phyloP scores from a whole-genome alignment of 2,888 invertebrate genomes.

The Pasiphila rectangulata region DNA sequence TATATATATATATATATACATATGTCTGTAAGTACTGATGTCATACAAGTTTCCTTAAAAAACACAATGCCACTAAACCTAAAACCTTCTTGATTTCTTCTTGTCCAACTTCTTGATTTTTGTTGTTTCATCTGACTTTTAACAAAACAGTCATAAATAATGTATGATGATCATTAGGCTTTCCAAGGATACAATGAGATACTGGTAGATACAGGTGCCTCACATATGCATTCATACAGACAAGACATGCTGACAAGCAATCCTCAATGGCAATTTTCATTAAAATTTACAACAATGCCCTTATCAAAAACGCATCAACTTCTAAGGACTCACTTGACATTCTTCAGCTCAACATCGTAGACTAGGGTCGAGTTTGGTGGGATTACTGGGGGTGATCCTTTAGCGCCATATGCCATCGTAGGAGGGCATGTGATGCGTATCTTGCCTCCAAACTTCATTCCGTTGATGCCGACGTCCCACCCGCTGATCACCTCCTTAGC shows the following conservation, averaged over 20 bases:
- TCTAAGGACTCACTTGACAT: constrained; percentile 80
- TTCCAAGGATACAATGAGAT: constrained; percentile 4
- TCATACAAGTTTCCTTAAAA: constrained; percentile 3
- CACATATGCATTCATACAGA: constrained; percentile 33
- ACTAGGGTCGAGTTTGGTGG: constrained; percentile 92
- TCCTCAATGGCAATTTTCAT: constrained; percentile 49
- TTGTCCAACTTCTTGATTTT: too few relatives aligned
- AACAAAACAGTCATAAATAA: constrained; percentile 6
- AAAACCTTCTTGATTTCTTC: too few relatives aligned
- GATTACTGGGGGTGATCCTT: constrained; percentile 91
- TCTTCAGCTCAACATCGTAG: constrained; percentile 94
- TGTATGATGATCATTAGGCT: constrained; percentile 7
- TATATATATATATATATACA: too few relatives aligned
- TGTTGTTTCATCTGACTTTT: too few relatives aligned
- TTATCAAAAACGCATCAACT: constrained; percentile 41
- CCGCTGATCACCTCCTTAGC: constrained; percentile 93
- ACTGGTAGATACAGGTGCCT: constrained; percentile 37
- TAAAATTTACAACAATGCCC: constrained; percentile 48
- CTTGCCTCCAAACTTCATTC: constrained; percentile 97
- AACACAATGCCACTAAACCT: too few relatives aligned
- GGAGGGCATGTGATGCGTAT: constrained; percentile 92
- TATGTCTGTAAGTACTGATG: not conserved
- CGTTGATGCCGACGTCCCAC: constrained; percentile 93
- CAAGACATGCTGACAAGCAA: constrained; percentile 38
- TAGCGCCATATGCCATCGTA: constrained; percentile 88